Conservation (phyloP, 1,140 invertebrate genomes). For the Sinella curviseta region DNA sequence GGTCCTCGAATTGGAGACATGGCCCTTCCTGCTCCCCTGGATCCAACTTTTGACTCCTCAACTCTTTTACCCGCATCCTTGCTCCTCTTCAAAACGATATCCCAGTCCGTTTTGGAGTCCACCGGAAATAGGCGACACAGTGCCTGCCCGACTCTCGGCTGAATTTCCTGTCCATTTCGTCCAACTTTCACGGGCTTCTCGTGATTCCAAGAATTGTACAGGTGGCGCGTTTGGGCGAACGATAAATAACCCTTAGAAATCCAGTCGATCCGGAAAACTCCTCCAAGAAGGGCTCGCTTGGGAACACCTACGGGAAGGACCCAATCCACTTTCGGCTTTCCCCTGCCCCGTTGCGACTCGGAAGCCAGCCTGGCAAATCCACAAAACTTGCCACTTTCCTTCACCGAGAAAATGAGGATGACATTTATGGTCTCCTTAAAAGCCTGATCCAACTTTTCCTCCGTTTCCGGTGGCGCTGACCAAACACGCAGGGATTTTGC, state of each 20-base stretch:
- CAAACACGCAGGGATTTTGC: constrained; percentile 95
- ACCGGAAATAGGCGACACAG: constrained; percentile 90
- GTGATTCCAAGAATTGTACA: constrained; percentile 98
- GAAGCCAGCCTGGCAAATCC: constrained; percentile 87
- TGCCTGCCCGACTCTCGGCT: constrained; percentile 90
- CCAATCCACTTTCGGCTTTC: constrained; percentile 86
- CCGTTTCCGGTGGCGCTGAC: constrained; percentile 96
- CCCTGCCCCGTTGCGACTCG: constrained; percentile 86
- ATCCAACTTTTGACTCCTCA: constrained; percentile 43
- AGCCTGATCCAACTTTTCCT: constrained; percentile 92
- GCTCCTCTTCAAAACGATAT: constrained; percentile 81
- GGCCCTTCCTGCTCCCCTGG: constrained; percentile 51
- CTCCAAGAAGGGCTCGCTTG: constrained; percentile 86
- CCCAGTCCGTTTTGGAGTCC: constrained; percentile 90
- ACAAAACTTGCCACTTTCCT: constrained; percentile 88
- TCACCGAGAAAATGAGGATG: constrained; percentile 93
- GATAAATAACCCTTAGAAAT: constrained; percentile 88
- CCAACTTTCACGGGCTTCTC: constrained; percentile 98
- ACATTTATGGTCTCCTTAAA: constrained; percentile 90
- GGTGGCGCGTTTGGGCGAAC: constrained; percentile 85
- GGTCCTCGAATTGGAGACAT: constrained; percentile 58
- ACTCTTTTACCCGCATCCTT: constrained; percentile 74
- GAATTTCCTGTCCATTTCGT: constrained; percentile 95
- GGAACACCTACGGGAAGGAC: constrained; percentile 89
- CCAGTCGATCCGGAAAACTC: constrained; percentile 95